Conservation (phyloP, 2,797 vertebrate species). For the Parauchenoglanis ngamensis region DNA sequence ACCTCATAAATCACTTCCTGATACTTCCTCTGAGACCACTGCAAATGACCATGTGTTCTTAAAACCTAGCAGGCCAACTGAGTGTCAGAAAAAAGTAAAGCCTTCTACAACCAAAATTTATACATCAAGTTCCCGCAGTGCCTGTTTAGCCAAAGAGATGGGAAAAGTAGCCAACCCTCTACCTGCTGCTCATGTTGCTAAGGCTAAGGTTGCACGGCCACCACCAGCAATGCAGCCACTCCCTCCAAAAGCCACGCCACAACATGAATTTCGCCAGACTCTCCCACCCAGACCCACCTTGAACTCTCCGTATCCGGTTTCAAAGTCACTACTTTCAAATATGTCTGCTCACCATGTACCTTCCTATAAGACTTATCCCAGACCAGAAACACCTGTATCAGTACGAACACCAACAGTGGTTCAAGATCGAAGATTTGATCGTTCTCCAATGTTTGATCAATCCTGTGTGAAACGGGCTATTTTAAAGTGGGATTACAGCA, state of each 20-base stretch:
- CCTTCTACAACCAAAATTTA: conserved; percentile 80
- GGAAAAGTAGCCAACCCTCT: conserved; percentile 59
- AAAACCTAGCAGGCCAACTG: conserved; percentile 68
- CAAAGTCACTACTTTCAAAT: not conserved
- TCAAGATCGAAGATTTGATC: conserved; percentile 22
- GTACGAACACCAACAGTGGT: not conserved
- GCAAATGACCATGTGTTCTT: conserved; percentile 69
- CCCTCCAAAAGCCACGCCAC: conserved; percentile 8
- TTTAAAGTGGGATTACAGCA: conserved; percentile 77
- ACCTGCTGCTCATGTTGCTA: conserved; percentile 61
- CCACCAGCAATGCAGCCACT: not conserved
- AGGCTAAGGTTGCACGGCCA: conserved; percentile 61
- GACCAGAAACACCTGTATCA: conserved; percentile 46
- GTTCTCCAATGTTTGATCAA: conserved; percentile 45
- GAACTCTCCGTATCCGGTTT: not conserved
- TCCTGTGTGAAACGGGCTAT: conserved; percentile 72
- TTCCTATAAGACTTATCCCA: conserved; percentile 51
- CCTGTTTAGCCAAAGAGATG: conserved; percentile 75
- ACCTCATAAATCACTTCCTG: not conserved
- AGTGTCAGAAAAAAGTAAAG: conserved; percentile 62
- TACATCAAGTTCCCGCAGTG: conserved; percentile 74
- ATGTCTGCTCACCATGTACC: conserved; percentile 25
- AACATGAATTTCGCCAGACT: conserved; percentile 27
- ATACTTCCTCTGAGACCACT: not conserved
- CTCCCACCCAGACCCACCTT: not conserved